Evolutionary conservation across 2,113 vertebrate genomes (phyloP).

Genomic region (Podiceps cristatus): DNA sequence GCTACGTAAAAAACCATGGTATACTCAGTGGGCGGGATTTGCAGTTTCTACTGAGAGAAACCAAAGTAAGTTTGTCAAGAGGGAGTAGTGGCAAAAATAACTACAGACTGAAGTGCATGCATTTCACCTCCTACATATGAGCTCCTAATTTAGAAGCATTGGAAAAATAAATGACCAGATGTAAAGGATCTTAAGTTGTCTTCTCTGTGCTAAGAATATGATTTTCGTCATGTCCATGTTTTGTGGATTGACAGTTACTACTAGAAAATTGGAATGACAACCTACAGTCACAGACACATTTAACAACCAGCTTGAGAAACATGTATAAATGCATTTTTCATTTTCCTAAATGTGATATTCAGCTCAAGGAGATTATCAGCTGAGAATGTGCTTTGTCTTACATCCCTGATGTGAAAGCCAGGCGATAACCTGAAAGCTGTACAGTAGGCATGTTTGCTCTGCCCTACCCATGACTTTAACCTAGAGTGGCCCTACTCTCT

Average conservation of each 20-base stretch:
- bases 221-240: background rate
- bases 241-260: background rate
- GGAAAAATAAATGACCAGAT: background rate
- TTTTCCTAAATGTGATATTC: background rate
- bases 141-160: background rate
- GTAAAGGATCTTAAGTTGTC: background rate
- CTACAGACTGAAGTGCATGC: background rate
- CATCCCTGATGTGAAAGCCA: background rate
- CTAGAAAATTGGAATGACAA: background rate
- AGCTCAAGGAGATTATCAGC: background rate
- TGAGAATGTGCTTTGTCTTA: background rate
- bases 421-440: background rate
- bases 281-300: background rate
- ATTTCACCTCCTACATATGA: background rate
- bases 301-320: background rate
- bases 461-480: slow-evolving; percentile 11
- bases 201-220: background rate
- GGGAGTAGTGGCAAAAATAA: background rate
- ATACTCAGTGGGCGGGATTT: slow-evolving; percentile 96
- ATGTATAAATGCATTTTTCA: background rate
- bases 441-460: background rate
- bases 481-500: background rate
- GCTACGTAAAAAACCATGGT: slow-evolving; percentile 95
- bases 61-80: slow-evolving; percentile 78
- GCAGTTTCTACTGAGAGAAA: slow-evolving; percentile 95